Evolutionary conservation across 2,113 vertebrate genomes (phyloP).

Genomic region (Melanerpes aurifrons): DNA sequence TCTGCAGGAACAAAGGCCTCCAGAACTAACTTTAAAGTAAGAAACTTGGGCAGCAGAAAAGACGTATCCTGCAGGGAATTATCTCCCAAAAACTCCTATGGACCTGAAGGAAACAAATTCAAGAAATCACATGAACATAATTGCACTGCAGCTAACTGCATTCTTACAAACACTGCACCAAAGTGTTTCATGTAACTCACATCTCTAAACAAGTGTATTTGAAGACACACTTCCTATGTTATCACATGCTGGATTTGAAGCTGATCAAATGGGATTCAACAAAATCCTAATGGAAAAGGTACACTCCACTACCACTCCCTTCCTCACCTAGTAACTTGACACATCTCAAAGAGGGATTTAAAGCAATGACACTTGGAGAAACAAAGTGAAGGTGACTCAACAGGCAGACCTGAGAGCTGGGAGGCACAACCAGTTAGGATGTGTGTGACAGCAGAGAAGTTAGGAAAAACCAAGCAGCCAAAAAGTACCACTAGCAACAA

Average conservation of each 20-base stretch:
- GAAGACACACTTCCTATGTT: background rate
- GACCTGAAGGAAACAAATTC: background rate
- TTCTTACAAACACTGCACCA: background rate
- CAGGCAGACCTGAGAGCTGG: background rate
- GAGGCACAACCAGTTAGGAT: background rate
- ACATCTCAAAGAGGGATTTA: background rate
- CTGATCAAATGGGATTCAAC: background rate
- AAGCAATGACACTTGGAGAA: background rate
- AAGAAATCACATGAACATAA: background rate
- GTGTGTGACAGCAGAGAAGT: accelerated
- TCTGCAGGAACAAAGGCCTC: background rate
- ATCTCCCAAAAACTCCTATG: background rate
- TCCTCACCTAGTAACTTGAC: background rate
- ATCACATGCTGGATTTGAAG: background rate
- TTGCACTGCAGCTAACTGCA: background rate
- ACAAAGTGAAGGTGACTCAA: background rate
- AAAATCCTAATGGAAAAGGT: background rate
- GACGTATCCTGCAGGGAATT: background rate
- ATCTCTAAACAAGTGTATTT: background rate
- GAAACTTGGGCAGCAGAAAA: background rate
- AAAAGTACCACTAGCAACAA: background rate
- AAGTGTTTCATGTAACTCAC: background rate
- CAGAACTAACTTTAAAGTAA: background rate
- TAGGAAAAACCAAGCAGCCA: background rate
- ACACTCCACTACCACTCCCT: background rate